Evolutionary conservation across 2,113 vertebrate genomes (phyloP).

Genomic region (Emydocephalus ijimae): DNA sequence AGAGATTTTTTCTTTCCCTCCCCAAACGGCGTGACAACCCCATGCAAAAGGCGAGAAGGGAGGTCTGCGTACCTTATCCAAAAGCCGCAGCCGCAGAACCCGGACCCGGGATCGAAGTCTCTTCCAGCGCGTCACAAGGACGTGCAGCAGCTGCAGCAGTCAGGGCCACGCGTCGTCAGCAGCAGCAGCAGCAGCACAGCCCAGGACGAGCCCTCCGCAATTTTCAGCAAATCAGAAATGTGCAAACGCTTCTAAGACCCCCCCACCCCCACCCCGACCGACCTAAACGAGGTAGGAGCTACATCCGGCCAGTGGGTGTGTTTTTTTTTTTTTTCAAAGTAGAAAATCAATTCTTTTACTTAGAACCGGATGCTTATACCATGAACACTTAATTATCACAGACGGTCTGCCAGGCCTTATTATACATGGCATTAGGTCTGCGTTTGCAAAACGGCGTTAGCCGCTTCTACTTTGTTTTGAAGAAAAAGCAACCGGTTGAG

Average conservation of each 20-base stretch:
- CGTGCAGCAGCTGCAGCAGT: slow-evolving; percentile 37
- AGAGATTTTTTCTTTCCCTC: no score
- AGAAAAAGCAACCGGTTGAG: neutral
- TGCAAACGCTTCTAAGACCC: slow-evolving; percentile 28
- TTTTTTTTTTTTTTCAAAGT: no score
- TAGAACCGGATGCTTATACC: neutral
- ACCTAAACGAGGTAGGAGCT: slow-evolving; percentile 4
- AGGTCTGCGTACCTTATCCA: slow-evolving; percentile 14
- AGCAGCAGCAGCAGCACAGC: slow-evolving; percentile 20
- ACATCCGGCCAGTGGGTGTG: neutral
- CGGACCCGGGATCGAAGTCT: neutral
- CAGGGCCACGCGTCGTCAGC: slow-evolving; percentile 53
- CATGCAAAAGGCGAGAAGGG: neutral
- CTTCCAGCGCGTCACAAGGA: slow-evolving; percentile 15
- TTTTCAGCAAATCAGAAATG: slow-evolving; percentile 42
- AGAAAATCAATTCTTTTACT: neutral
- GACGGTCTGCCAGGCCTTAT: neutral
- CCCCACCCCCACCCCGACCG: neutral
- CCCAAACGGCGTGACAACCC: neutral
- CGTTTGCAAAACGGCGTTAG: neutral
- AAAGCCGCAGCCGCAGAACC: neutral
- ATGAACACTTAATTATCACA: neutral
- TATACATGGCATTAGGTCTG: neutral
- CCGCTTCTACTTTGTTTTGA: neutral
- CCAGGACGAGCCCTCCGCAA: slow-evolving; percentile 35